A percentile compares a stretch with the other conserved stretches of the same genome.
These are phyloP conservation scores for Dynastes grantii DNA, from an alignment of 2,888 invertebrate genomes.

Conservation along the genomic window DNA sequence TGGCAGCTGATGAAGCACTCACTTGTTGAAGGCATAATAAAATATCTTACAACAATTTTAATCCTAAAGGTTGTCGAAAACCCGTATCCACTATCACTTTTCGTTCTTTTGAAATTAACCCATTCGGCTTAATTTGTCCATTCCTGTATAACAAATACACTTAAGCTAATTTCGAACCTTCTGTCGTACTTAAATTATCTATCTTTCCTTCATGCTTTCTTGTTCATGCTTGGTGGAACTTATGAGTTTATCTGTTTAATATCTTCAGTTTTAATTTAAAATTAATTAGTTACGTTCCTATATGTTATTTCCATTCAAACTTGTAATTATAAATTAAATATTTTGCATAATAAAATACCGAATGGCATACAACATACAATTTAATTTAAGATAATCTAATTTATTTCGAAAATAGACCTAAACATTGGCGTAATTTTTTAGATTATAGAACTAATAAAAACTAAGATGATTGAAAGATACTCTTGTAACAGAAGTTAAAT, in stretches of 20 bases:
- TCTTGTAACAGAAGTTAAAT: background rate
- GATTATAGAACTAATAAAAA: background rate
- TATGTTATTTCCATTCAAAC: constrained; percentile 14
- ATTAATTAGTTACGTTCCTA: constrained; percentile 28
- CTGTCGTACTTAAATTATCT: constrained; percentile 34
- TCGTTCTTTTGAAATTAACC: too few relatives aligned
- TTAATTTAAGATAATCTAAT: constrained; percentile 1
- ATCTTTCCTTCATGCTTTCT: constrained; percentile 26
- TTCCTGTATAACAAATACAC: too few relatives aligned
- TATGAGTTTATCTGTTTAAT: constrained; percentile 27
- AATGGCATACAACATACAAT: background rate
- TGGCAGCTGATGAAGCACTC: too few relatives aligned
- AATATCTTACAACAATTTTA: too few relatives aligned
- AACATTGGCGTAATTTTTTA: background rate
- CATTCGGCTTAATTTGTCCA: too few relatives aligned
- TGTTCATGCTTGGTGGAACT: constrained; percentile 30
- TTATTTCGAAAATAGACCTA: constrained; percentile 3
- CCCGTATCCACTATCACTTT: too few relatives aligned
- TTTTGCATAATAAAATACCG: background rate
- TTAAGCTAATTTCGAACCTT: too few relatives aligned
- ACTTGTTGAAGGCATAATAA: too few relatives aligned
- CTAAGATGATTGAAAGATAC: background rate
- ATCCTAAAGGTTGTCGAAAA: too few relatives aligned
- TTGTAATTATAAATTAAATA: constrained; percentile 9
- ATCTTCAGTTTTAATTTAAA: constrained; percentile 27